A percentile compares a stretch with the other conserved stretches of the same genome.
Conservation (phyloP, 2,113 vertebrate species). For the Thamnophis sirtalis region DNA sequence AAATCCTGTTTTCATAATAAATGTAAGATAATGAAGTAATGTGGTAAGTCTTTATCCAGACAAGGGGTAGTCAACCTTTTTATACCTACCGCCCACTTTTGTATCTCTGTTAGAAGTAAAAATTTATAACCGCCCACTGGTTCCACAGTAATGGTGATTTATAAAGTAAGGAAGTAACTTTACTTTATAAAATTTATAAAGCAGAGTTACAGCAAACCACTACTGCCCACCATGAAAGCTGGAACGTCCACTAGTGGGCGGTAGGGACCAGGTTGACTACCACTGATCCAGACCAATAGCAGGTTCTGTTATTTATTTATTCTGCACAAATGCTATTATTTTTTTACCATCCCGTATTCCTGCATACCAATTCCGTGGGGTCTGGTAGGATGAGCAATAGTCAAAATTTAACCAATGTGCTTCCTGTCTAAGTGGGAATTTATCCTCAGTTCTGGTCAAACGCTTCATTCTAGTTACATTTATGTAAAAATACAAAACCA, state of each 20-base stretch:
- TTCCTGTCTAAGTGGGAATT: neutral
- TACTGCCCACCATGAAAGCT: no score
- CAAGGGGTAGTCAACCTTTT: no score
- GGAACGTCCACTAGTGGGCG: no score
- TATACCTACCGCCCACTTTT: no score
- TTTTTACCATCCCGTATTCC: neutral
- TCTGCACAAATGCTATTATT: neutral
- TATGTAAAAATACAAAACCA: neutral
- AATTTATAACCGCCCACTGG: no score
- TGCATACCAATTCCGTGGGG: neutral
- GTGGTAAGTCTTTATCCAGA: neutral
- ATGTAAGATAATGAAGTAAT: neutral
- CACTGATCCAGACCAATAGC: neutral
- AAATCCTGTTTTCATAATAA: neutral
- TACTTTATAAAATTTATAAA: no score
- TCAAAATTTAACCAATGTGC: neutral
- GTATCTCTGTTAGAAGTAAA: no score
- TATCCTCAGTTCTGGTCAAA: neutral
- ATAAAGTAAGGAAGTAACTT: no score
- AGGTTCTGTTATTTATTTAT: neutral
- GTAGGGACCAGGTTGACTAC: no score
- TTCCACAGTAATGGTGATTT: no score
- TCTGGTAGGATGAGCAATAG: neutral
- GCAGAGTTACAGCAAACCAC: no score
- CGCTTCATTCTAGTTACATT: neutral